Evolutionary conservation across 2,888 invertebrate genomes (phyloP).

Genomic region (Amphipyra tragopoginis): DNA sequence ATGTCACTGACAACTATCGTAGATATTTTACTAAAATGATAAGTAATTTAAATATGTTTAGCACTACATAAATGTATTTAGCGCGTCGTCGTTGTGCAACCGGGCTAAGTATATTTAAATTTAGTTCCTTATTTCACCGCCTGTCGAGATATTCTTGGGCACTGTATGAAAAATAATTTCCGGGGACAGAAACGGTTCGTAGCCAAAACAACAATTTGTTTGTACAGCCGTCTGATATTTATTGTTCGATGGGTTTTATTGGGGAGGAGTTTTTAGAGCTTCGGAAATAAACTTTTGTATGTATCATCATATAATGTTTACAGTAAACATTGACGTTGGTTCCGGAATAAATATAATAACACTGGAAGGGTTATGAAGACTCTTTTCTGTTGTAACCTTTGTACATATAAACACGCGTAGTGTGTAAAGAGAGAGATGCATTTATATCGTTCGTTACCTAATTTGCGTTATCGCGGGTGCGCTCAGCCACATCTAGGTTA

Average conservation of each 20-base stretch:
- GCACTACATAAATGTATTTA: no score
- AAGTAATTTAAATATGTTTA: no score
- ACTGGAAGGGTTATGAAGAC: slow-evolving; percentile 23
- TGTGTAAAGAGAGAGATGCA: slow-evolving; percentile 18
- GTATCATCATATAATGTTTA: slow-evolving; percentile 41
- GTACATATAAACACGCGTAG: slow-evolving; percentile 18
- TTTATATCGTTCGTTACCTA: slow-evolving; percentile 24
- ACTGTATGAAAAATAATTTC: slow-evolving; percentile 32
- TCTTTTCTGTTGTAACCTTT: slow-evolving; percentile 23
- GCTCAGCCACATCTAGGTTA: slow-evolving; percentile 41
- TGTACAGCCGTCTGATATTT: slow-evolving; percentile 33
- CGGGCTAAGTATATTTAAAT: no score
- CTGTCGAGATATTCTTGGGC: no score
- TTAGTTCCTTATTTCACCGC: no score
- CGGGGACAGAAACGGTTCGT: slow-evolving; percentile 17
- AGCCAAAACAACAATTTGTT: slow-evolving; percentile 42
- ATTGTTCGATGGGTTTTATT: slow-evolving; percentile 38
- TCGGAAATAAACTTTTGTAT: slow-evolving; percentile 33
- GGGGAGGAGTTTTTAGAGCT: slow-evolving; percentile 34
- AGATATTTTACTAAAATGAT: no score
- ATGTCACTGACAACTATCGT: no score
- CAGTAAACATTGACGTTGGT: slow-evolving; percentile 39
- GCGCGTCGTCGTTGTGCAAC: no score
- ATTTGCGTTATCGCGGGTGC: slow-evolving; percentile 33
- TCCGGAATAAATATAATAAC: slow-evolving; percentile 42